Evolutionary conservation across 1,140 invertebrate genomes (phyloP).

Genomic region (Drosophila yakuba): DNA sequence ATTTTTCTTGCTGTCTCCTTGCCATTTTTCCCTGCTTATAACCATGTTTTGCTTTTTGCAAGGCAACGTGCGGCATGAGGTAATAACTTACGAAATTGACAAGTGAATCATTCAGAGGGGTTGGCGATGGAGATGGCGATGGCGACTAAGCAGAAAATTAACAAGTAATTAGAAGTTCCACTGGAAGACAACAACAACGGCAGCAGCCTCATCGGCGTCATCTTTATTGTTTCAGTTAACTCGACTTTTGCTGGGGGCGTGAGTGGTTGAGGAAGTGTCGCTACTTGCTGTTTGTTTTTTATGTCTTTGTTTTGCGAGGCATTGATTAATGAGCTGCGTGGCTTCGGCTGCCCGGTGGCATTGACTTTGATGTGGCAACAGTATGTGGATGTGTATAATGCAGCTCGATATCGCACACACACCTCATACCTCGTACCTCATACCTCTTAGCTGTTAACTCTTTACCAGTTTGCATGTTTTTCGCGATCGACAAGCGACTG

Average conservation of each 20-base stretch:
- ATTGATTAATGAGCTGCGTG: slow-evolving; percentile 71
- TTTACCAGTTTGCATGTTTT: slow-evolving; percentile 24
- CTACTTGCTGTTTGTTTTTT: slow-evolving; percentile 60
- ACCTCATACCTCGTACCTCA: background rate
- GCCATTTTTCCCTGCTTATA: background rate
- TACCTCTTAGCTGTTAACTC: background rate
- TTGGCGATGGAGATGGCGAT: slow-evolving; percentile 5
- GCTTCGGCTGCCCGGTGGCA: slow-evolving; percentile 34
- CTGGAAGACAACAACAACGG: slow-evolving; percentile 23
- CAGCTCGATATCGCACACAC: background rate
- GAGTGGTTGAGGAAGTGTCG: slow-evolving; percentile 63
- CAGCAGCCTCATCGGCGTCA: slow-evolving; percentile 38
- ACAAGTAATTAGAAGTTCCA: slow-evolving; percentile 79
- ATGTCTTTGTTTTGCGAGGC: slow-evolving; percentile 54
- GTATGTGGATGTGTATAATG: slow-evolving; percentile 9
- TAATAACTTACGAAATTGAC: slow-evolving; percentile 80
- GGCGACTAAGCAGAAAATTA: slow-evolving; percentile 70
- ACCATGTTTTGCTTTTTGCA: slow-evolving; percentile 8
- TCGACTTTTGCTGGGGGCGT: slow-evolving; percentile 28
- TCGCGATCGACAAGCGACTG: slow-evolving; percentile 53
- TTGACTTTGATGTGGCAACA: slow-evolving; percentile 64
- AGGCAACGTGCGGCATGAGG: slow-evolving; percentile 51
- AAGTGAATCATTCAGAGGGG: slow-evolving; percentile 63
- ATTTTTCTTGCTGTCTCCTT: slow-evolving; percentile 47
- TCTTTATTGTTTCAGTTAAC: slow-evolving; percentile 56